These are phyloP conservation scores for Aphelocoma coerulescens DNA, from an alignment of 2,113 vertebrate genomes.

Conservation along the genomic window DNA sequence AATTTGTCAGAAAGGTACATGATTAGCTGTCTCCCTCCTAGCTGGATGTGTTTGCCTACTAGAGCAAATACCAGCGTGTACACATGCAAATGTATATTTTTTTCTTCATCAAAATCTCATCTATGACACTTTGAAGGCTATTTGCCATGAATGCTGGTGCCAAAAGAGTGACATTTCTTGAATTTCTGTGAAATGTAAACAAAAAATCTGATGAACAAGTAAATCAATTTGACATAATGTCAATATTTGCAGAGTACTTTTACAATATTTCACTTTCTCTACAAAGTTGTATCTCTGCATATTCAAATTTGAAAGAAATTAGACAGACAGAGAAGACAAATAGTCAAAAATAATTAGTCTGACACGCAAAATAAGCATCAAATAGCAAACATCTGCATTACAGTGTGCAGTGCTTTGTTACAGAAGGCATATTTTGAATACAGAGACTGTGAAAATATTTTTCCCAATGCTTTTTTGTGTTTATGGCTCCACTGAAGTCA, in stretches of 20 bases:
- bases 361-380: background rate
- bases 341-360: background rate
- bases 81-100: background rate
- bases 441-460: background rate
- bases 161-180: background rate
- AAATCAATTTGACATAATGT: background rate
- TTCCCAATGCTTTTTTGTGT: background rate
- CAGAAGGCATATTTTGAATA: background rate
- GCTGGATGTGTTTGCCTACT: background rate
- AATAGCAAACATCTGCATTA: background rate
- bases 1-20: background rate
- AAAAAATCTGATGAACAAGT: background rate
- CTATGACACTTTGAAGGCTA: background rate
- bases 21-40: background rate
- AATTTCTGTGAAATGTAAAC: background rate
- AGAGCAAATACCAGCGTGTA: background rate
- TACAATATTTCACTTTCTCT: background rate
- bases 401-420: background rate
- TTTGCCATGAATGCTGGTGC: background rate
- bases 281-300: background rate
- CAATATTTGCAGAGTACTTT: background rate
- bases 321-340: background rate
- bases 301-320: background rate
- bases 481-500: background rate
- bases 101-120: background rate